A percentile compares a stretch with the other conserved stretches of the same genome.
phyloP scores from a whole-genome alignment of 2,888 invertebrate genomes.

The Tenodera sinensis region DNA sequence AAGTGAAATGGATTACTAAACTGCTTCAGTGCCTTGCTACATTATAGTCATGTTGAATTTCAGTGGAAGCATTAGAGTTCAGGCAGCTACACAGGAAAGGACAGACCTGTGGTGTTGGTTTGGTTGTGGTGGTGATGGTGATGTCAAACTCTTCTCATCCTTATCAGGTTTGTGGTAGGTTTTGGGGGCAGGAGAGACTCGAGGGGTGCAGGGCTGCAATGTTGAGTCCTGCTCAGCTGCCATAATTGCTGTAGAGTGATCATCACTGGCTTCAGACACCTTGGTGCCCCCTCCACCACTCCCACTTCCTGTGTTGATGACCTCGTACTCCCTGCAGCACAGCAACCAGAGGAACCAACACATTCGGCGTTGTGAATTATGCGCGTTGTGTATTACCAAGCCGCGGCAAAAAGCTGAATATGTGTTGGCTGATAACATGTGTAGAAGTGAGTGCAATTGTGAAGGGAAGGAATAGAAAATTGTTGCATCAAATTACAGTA shows the following conservation, averaged over 20 bases:
- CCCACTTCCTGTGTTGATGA: not conserved
- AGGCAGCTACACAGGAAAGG: not conserved
- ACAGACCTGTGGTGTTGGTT: not conserved
- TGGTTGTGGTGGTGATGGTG: not conserved
- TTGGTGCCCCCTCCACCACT: not conserved
- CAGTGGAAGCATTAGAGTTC: not conserved
- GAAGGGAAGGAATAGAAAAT: not conserved
- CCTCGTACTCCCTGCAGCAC: slow-evolving; percentile 1
- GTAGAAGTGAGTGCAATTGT: not conserved
- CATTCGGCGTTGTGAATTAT: not conserved
- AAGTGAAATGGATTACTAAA: not conserved
- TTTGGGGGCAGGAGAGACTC: not conserved
- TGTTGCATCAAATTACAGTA: not conserved
- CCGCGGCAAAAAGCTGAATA: not conserved
- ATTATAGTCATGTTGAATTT: not conserved
- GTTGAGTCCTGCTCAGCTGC: not conserved
- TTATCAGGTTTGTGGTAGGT: not conserved
- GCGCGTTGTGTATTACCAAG: not conserved
- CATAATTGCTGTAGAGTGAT: not conserved
- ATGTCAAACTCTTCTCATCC: not conserved
- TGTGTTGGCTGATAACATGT: not conserved
- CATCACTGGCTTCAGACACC: not conserved
- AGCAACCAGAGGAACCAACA: not conserved
- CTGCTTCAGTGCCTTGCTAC: not conserved
- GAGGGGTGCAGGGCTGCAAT: not conserved